Percentiles rank a stretch among this genome's conserved stretches.
These are phyloP conservation scores for Galaxea fascicularis DNA, from an alignment of 92 coral and sea anemone genomes.

Conservation along the genomic window DNA sequence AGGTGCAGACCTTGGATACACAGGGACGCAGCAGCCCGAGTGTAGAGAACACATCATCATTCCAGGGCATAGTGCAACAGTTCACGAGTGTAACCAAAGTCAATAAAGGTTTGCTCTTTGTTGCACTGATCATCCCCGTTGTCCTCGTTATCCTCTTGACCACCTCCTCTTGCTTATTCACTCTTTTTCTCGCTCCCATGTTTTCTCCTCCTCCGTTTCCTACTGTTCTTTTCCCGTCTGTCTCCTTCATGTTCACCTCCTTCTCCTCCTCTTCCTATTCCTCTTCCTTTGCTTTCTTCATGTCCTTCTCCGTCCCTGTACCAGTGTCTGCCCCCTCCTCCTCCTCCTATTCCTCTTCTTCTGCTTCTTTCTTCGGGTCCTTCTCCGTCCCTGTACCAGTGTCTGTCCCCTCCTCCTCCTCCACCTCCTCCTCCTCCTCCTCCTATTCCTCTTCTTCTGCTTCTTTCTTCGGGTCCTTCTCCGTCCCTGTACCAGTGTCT, in stretches of 20 bases:
- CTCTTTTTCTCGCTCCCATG: too few relatives aligned
- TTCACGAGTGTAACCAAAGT: conserved; percentile 87
- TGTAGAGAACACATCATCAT: conserved; percentile 45
- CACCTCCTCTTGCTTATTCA: not conserved
- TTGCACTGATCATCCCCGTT: not conserved
- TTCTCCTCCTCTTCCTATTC: too few relatives aligned
- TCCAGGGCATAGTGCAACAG: conserved; percentile 71
- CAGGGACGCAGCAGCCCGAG: not conserved
- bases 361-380: too few relatives aligned
- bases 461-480: not conserved
- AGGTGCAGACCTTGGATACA: not conserved
- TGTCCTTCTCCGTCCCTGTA: too few relatives aligned
- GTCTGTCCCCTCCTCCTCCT: not conserved
- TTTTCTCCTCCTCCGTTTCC: too few relatives aligned
- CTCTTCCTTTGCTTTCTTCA: too few relatives aligned
- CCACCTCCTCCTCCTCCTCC: not conserved
- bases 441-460: not conserved
- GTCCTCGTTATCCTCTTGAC: not conserved
- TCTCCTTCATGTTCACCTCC: not conserved
- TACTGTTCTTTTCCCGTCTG: too few relatives aligned
- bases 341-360: too few relatives aligned
- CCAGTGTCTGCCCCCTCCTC: too few relatives aligned
- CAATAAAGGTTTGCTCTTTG: conserved; percentile 67
- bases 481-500: not conserved
- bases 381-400: not conserved